phyloP scores from a whole-genome alignment of 2,113 vertebrate genomes.

The Peucedramus taeniatus region DNA sequence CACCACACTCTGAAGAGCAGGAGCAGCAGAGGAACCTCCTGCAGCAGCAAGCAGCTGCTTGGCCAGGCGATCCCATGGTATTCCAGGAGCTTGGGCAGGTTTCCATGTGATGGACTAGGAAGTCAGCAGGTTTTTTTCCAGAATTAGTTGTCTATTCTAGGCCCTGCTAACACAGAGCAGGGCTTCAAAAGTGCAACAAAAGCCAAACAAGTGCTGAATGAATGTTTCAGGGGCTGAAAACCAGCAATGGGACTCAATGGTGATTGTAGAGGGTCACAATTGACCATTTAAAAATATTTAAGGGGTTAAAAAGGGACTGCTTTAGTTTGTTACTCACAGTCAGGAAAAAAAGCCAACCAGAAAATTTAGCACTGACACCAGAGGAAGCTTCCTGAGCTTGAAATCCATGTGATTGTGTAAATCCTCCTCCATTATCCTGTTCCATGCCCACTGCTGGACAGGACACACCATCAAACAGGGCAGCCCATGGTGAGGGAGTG shows the following conservation, averaged over 20 bases:
- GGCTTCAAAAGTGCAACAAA: conserved; percentile 6
- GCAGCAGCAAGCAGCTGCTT: not conserved
- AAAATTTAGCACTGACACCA: not conserved
- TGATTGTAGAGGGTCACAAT: not conserved
- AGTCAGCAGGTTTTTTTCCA: conserved; percentile 43
- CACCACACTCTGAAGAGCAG: not conserved
- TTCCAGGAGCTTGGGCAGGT: not conserved
- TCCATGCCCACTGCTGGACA: not conserved
- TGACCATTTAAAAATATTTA: not conserved
- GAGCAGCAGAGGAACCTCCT: not conserved
- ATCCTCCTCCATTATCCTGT: not conserved
- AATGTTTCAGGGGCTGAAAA: not conserved
- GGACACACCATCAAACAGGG: not conserved
- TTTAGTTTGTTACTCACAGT: not conserved
- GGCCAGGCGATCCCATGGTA: not conserved
- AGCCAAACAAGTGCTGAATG: conserved; percentile 1
- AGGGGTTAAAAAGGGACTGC: not conserved
- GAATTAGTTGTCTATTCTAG: not conserved
- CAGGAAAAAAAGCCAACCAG: not conserved
- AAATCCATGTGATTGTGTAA: not conserved
- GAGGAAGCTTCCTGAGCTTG: not conserved
- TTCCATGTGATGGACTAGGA: not conserved
- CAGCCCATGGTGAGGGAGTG: not conserved
- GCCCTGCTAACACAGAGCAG: not conserved
- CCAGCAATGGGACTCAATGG: accelerated